These are phyloP conservation scores for Tethya wilhelma DNA, from an alignment of 37 sponge, comb jelly and placozoan species.

Conservation along the genomic window DNA sequence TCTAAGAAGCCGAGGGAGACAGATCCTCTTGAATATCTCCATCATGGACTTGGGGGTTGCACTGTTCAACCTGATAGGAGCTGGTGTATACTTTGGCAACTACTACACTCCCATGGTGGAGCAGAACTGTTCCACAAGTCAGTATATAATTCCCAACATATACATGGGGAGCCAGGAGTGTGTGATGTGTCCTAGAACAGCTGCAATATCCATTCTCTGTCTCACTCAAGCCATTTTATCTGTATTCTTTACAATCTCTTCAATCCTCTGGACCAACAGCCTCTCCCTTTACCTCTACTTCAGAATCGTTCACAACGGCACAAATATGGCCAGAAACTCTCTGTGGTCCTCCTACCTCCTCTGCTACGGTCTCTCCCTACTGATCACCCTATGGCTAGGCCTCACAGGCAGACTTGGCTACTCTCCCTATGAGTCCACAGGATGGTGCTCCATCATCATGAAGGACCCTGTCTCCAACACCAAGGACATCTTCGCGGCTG, in stretches of 20 bases:
- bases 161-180: not conserved
- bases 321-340: not conserved
- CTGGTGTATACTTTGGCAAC: constrained; percentile 32
- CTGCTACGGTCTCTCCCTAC: constrained; percentile 60
- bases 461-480: constrained; percentile 11
- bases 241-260: constrained; percentile 32
- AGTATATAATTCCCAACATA: not conserved
- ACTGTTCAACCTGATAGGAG: constrained; percentile 38
- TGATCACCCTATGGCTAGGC: constrained; percentile 49
- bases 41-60: constrained; percentile 69
- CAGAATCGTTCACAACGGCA: constrained; percentile 13
- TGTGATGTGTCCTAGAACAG: not conserved
- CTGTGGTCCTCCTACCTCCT: constrained; percentile 18
- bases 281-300: constrained; percentile 53
- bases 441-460: constrained; percentile 67
- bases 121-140: not conserved
- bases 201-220: constrained; percentile 10
- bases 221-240: constrained; percentile 40
- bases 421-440: constrained; percentile 69
- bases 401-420: constrained; percentile 46
- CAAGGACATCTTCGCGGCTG: not conserved
- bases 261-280: constrained; percentile 44
- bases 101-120: constrained; percentile 1
- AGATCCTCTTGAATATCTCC: constrained; percentile 72
- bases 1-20: constrained; percentile 52